Evolutionary conservation across 1,140 invertebrate species (phyloP).

Genomic region (Lepidurus apus): DNA sequence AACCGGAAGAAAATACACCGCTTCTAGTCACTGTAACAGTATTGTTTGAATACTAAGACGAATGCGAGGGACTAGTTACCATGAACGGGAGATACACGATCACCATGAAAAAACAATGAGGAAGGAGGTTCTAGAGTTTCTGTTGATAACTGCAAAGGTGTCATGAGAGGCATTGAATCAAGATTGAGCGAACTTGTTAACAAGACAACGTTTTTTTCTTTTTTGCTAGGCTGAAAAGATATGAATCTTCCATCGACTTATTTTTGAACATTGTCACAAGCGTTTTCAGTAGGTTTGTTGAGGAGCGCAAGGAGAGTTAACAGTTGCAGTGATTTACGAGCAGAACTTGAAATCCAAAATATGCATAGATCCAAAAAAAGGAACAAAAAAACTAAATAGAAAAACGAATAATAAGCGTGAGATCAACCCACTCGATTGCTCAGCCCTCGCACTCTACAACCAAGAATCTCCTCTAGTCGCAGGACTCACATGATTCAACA

Average conservation of each 20-base stretch:
- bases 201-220: background rate
- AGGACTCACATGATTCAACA: background rate
- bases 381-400: background rate
- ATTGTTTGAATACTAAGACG: background rate
- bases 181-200: slow-evolving; percentile 17
- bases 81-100: slow-evolving; percentile 5
- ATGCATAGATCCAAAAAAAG: background rate
- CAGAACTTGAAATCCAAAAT: background rate
- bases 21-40: background rate
- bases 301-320: background rate
- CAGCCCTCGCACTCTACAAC: slow-evolving; percentile 3
- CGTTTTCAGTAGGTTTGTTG: background rate
- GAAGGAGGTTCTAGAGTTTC: background rate
- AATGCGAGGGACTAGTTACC: slow-evolving; percentile 18
- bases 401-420: background rate
- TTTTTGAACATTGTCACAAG: background rate
- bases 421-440: slow-evolving; percentile 12
- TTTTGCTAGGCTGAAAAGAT: background rate
- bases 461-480: background rate
- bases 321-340: background rate
- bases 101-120: background rate
- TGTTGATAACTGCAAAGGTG: background rate
- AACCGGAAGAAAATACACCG: slow-evolving; percentile 3
- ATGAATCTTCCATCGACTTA: background rate
- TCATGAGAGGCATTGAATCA: slow-evolving; percentile 15